Evolutionary conservation across 1,140 invertebrate species (phyloP).

Genomic region (Uloborus diversus): DNA sequence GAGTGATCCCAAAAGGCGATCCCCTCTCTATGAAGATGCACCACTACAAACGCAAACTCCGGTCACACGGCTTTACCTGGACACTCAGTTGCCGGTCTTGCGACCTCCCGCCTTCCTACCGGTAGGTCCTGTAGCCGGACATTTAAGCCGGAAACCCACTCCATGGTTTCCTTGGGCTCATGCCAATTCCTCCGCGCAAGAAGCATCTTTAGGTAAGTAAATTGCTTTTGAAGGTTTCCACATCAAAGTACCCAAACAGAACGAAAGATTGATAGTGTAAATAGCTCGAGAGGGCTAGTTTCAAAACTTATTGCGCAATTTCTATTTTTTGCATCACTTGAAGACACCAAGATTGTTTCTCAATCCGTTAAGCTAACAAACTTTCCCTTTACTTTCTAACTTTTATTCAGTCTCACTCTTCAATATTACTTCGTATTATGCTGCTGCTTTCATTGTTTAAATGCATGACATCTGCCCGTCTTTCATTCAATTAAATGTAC

Average conservation of each 20-base stretch:
- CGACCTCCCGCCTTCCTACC: constrained; percentile 50
- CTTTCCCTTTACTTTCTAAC: too few species aligned
- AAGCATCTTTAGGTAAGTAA: constrained; percentile 33
- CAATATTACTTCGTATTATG: too few species aligned
- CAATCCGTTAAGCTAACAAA: too few species aligned
- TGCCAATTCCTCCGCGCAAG: constrained; percentile 40
- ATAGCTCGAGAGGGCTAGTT: too few species aligned
- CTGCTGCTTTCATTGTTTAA: too few species aligned
- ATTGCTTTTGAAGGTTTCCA: background rate
- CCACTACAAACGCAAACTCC: constrained; percentile 10
- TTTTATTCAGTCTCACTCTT: too few species aligned
- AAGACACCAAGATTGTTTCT: too few species aligned
- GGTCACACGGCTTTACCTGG: constrained; percentile 33
- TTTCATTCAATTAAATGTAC: too few species aligned
- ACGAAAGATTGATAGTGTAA: background rate
- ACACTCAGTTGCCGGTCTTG: constrained; percentile 30
- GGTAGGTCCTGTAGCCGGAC: constrained; percentile 37
- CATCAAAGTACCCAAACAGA: background rate
- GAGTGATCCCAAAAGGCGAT: constrained; percentile 60
- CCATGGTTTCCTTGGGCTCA: constrained; percentile 59
- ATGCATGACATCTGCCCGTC: too few species aligned
- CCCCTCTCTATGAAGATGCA: constrained; percentile 24
- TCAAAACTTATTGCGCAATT: too few species aligned
- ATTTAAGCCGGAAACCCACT: constrained; percentile 56
- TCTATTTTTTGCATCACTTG: too few species aligned